Evolutionary conservation across 2,888 invertebrate genomes (phyloP).

Genomic region (Perdita meconis): DNA sequence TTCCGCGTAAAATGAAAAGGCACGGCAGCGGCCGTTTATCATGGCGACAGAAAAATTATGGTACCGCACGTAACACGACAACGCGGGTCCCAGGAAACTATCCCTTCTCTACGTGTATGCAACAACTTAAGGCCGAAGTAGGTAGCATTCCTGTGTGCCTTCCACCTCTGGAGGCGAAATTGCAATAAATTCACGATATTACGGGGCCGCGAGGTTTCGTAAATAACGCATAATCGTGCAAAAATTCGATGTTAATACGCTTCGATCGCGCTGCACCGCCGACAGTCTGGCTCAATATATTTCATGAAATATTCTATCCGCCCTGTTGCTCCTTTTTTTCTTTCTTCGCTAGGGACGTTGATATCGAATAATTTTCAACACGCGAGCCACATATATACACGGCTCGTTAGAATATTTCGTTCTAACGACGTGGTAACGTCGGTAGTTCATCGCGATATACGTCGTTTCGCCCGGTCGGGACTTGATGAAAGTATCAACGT

Average conservation of each 20-base stretch:
- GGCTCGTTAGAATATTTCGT: conserved; percentile 37
- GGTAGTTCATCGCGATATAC: conserved; percentile 1
- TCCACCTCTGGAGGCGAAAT: conserved; percentile 18
- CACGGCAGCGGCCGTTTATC: conserved; percentile 50
- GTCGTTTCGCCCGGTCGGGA: neutral
- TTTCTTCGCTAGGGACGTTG: conserved; percentile 4
- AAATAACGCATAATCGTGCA: conserved; percentile 36
- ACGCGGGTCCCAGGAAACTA: conserved; percentile 15
- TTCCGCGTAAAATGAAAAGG: conserved; percentile 41
- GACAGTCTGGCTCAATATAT: conserved; percentile 6
- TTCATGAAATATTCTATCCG: conserved; percentile 22
- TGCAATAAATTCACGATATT: conserved; percentile 37
- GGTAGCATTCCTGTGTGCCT: conserved; percentile 23
- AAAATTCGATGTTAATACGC: conserved; percentile 43
- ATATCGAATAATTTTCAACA: conserved; percentile 44
- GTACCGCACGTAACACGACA: conserved; percentile 30
- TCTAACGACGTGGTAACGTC: conserved; percentile 23
- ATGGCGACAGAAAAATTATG: conserved; percentile 57
- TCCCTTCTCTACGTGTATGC: conserved; percentile 16
- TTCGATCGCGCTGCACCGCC: conserved; percentile 23
- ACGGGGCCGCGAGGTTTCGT: conserved; percentile 3
- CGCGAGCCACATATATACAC: conserved; percentile 23
- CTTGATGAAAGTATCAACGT: conserved; percentile 18
- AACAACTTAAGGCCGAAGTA: conserved; percentile 15
- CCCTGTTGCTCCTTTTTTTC: conserved; percentile 6